Evolutionary conservation across 2,113 vertebrate species (phyloP).

Genomic region (Delphinapterus leucas): DNA sequence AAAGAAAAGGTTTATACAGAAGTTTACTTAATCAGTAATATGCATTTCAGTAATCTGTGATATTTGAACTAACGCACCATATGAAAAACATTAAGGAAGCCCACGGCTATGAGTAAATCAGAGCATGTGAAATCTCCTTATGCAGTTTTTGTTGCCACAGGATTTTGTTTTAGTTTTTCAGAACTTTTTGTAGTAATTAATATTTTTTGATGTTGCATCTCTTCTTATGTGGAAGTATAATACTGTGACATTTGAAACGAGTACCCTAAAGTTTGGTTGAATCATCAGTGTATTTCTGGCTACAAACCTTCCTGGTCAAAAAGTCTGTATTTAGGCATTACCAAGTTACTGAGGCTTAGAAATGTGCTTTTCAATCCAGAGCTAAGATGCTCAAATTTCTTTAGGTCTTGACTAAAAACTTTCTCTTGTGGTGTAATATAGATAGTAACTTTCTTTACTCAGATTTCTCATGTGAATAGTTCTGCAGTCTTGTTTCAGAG

Average conservation of each 20-base stretch:
- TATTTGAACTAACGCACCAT: slow-evolving; percentile 57
- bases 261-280: background rate
- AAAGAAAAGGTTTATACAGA: background rate
- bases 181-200: slow-evolving; percentile 55
- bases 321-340: slow-evolving; percentile 35
- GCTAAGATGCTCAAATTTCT: background rate
- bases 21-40: slow-evolving; percentile 34
- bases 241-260: slow-evolving; percentile 10
- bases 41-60: slow-evolving; percentile 36
- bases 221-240: background rate
- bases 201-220: background rate
- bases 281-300: slow-evolving; percentile 36
- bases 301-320: slow-evolving; percentile 8
- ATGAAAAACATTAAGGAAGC: slow-evolving; percentile 64
- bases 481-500: background rate
- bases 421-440: background rate
- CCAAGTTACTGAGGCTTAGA: slow-evolving; percentile 21
- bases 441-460: background rate
- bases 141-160: background rate
- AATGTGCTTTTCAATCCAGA: slow-evolving; percentile 34
- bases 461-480: background rate
- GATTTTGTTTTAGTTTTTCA: slow-evolving; percentile 48
- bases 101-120: slow-evolving; percentile 46
- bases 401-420: background rate
- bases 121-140: background rate